Percentiles rank a stretch among this genome's conserved stretches.
Evolutionary conservation across 2,113 vertebrate genomes (phyloP).

Genomic region (Grus americana): DNA sequence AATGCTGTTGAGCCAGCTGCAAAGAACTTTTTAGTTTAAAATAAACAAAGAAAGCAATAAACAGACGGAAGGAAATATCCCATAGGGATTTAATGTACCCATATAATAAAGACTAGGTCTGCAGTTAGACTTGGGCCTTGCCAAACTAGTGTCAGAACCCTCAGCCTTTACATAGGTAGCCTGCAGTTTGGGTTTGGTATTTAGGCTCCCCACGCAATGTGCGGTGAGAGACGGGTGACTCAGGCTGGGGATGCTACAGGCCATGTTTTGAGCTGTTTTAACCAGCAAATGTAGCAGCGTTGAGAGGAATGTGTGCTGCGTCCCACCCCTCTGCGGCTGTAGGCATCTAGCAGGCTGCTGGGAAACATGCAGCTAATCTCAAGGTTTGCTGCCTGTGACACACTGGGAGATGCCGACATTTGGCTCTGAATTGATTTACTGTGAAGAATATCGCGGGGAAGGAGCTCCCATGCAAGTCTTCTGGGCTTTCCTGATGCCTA

Average conservation of each 20-base stretch:
- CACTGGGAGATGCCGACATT: background rate
- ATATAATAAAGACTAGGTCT: background rate
- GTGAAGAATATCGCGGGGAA: background rate
- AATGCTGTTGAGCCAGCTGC: background rate
- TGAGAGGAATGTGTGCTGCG: background rate
- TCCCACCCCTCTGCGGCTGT: background rate
- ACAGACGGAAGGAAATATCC: background rate
- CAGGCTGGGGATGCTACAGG: background rate
- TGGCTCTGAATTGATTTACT: background rate
- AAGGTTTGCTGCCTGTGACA: background rate
- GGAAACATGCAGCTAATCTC: background rate
- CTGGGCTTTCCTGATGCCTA: background rate
- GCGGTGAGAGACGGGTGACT: background rate
- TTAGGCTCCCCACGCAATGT: background rate
- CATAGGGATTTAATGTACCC: background rate
- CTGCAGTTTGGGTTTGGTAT: background rate
- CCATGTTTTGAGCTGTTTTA: background rate
- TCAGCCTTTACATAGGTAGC: background rate
- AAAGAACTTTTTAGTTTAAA: background rate
- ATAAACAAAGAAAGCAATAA: background rate
- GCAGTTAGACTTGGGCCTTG: background rate
- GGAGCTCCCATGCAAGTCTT: background rate
- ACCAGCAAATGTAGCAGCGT: background rate
- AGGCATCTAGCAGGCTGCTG: background rate
- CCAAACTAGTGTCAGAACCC: background rate